Conservation (phyloP, 1,140 invertebrate species). For the Drosophila novamexicana region DNA sequence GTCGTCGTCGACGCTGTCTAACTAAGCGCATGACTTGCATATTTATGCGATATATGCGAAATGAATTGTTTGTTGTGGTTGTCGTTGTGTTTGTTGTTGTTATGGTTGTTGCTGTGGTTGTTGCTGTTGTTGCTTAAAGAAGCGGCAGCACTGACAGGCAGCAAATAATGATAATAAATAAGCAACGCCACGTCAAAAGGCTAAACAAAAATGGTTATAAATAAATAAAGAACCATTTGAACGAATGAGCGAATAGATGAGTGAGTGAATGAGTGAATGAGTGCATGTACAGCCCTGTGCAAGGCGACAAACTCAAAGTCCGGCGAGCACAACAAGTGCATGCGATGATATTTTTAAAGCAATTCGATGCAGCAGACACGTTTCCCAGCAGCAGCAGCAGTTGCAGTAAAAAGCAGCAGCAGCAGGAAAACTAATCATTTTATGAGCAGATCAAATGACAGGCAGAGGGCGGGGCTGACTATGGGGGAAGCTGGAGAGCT, state of each 20-base stretch:
- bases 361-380: constrained; percentile 61
- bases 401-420: constrained; percentile 43
- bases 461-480: not conserved
- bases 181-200: constrained; percentile 22
- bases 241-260: constrained; percentile 33
- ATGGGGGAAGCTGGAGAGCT: too few species aligned
- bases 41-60: constrained; percentile 69
- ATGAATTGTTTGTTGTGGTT: constrained; percentile 63
- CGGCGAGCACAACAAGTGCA: constrained; percentile 34
- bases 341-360: constrained; percentile 59
- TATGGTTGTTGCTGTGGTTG: constrained; percentile 3
- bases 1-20: constrained; percentile 42
- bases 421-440: constrained; percentile 67
- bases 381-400: constrained; percentile 25
- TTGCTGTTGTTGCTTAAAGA: constrained; percentile 21
- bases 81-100: constrained; percentile 5
- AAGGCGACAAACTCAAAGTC: not conserved
- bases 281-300: constrained; percentile 4
- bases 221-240: constrained; percentile 61
- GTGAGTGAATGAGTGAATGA: constrained; percentile 42
- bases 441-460: constrained; percentile 68
- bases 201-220: constrained; percentile 55
- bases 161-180: constrained; percentile 49
- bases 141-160: constrained; percentile 30
- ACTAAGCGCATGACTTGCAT: constrained; percentile 72